Evolutionary conservation across 2,113 vertebrate species (phyloP).

Genomic region (Anguilla rostrata): DNA sequence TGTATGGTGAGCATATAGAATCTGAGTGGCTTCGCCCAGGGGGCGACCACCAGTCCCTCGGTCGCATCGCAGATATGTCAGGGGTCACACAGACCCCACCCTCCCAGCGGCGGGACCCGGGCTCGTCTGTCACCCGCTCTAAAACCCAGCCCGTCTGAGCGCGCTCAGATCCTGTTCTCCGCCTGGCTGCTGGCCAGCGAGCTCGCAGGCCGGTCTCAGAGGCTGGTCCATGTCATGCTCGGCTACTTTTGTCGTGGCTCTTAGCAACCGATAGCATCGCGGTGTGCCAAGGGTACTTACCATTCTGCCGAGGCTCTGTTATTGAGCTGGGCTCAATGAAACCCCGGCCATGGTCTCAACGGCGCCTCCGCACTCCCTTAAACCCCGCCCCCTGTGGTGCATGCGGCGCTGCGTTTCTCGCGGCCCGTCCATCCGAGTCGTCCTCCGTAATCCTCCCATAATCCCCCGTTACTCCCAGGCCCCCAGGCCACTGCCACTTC

Average conservation of each 20-base stretch:
- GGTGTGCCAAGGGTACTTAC: background rate
- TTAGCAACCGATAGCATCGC: background rate
- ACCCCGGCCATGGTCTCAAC: background rate
- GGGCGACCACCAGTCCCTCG: background rate
- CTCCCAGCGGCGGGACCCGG: background rate
- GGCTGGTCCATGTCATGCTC: background rate
- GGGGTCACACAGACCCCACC: background rate
- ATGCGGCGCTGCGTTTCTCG: background rate
- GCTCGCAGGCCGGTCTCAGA: background rate
- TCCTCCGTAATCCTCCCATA: conserved; percentile 59
- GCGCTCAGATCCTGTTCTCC: background rate
- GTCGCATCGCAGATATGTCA: background rate
- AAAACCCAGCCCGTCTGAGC: background rate
- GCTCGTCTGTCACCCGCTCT: background rate
- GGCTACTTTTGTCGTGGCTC: background rate
- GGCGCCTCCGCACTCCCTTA: background rate
- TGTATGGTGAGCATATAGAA: too few species aligned
- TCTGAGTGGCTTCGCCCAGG: background rate
- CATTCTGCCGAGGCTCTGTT: background rate
- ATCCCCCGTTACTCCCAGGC: conserved; percentile 64
- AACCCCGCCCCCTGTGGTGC: too few species aligned
- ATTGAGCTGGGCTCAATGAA: background rate
- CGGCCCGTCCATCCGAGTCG: conserved; percentile 56
- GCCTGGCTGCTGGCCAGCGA: too few species aligned
- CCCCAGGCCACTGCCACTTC: conserved; percentile 34